Evolutionary conservation across 1,140 invertebrate genomes (phyloP).

Genomic region (Orussus abietinus): DNA sequence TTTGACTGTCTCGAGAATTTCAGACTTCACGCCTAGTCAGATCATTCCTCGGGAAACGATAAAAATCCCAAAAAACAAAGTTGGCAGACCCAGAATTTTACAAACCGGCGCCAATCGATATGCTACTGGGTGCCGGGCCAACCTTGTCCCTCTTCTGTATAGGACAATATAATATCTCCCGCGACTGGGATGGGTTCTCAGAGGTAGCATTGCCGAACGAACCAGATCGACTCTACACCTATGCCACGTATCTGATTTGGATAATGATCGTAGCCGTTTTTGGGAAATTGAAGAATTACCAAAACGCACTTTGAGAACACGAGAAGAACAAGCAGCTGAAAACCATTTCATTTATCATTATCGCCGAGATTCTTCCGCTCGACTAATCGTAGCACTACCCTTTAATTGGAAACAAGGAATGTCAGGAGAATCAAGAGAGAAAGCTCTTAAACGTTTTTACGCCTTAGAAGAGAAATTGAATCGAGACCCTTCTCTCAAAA

Average conservation of each 20-base stretch:
- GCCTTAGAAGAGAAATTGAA: constrained; percentile 17
- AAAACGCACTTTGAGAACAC: not conserved
- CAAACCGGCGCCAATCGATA: constrained; percentile 17
- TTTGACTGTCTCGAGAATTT: constrained; percentile 18
- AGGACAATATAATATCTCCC: constrained; percentile 18
- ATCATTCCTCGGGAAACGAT: constrained; percentile 14
- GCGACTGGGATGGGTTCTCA: constrained; percentile 17
- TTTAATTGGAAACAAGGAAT: constrained; percentile 18
- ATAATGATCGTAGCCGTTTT: constrained; percentile 10
- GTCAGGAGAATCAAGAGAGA: constrained; percentile 8
- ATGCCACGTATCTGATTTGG: constrained; percentile 11
- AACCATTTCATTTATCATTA: constrained; percentile 21
- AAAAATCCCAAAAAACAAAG: constrained; percentile 15
- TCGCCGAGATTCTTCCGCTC: constrained; percentile 18
- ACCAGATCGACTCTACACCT: not conserved
- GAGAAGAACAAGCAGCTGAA: constrained; percentile 24
- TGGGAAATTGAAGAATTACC: constrained; percentile 19
- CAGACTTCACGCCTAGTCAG: constrained; percentile 14
- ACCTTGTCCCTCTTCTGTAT: constrained; percentile 21
- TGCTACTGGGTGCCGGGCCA: constrained; percentile 18
- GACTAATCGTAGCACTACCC: constrained; percentile 24
- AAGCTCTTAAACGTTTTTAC: constrained; percentile 10
- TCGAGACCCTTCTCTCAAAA: constrained; percentile 12
- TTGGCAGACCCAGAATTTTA: constrained; percentile 24
- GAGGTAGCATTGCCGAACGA: not conserved